These are phyloP conservation scores for Trypoxylus dichotomus DNA, from an alignment of 1,140 invertebrate species.

Conservation along the genomic window DNA sequence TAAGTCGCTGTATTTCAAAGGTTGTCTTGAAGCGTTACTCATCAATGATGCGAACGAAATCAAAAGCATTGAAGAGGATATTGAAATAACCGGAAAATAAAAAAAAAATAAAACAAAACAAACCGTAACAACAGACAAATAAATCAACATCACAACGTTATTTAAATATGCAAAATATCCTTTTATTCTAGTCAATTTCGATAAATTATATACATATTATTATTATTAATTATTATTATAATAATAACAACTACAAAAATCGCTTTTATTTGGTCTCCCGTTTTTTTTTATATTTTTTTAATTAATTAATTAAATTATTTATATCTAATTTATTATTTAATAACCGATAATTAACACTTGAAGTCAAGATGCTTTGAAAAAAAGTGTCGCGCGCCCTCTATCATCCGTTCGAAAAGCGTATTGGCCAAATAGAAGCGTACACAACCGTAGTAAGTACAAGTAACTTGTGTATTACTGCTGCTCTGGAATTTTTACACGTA, in stretches of 20 bases:
- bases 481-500: neutral
- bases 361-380: neutral
- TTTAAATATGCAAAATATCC: slow-evolving; percentile 34
- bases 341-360: neutral
- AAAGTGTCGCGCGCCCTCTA: neutral
- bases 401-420: neutral
- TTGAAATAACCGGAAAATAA: slow-evolving; percentile 53
- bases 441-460: no score
- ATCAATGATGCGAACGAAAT: slow-evolving; percentile 79
- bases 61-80: slow-evolving; percentile 55
- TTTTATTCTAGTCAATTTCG: slow-evolving; percentile 51
- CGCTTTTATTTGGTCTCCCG: slow-evolving; percentile 12
- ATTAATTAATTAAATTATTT: neutral
- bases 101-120: slow-evolving; percentile 34
- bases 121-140: slow-evolving; percentile 32
- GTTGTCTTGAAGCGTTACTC: slow-evolving; percentile 83
- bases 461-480: neutral
- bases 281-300: no score
- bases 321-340: neutral
- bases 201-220: slow-evolving; percentile 41
- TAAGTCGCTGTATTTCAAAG: slow-evolving; percentile 86
- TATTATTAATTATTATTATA: slow-evolving; percentile 17
- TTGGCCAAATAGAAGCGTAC: neutral
- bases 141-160: neutral
- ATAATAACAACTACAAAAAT: neutral